phyloP scores from a whole-genome alignment of 2,888 invertebrate species.

The Platyscelio sp. region DNA sequence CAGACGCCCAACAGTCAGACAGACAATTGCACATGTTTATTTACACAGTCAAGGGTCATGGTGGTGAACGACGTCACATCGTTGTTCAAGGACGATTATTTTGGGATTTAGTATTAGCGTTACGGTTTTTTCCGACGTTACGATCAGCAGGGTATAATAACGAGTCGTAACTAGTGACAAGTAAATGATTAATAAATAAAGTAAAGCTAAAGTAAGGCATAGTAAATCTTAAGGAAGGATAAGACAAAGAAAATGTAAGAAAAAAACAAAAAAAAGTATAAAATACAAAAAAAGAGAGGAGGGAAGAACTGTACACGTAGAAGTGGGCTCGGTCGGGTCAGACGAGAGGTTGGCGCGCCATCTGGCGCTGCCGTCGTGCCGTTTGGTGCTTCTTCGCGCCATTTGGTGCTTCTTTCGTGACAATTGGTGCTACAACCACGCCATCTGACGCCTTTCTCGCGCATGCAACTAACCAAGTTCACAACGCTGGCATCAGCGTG shows the following conservation, averaged over 20 bases:
- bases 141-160: slow-evolving; percentile 66
- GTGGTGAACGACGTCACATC: slow-evolving; percentile 55
- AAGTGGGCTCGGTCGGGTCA: too few relatives aligned
- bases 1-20: slow-evolving; percentile 16
- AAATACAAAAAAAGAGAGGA: slow-evolving; percentile 16
- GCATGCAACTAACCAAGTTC: too few relatives aligned
- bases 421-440: too few relatives aligned
- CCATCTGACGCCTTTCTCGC: too few relatives aligned
- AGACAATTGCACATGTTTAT: slow-evolving; percentile 18
- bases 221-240: slow-evolving; percentile 29
- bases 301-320: too few relatives aligned
- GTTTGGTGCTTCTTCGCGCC: too few relatives aligned
- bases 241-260: slow-evolving; percentile 1
- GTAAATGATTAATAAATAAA: slow-evolving; percentile 35
- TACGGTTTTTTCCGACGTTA: slow-evolving; percentile 70
- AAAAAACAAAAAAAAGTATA: slow-evolving; percentile 24
- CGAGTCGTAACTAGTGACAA: slow-evolving; percentile 60
- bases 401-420: too few relatives aligned
- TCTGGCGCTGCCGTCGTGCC: too few relatives aligned
- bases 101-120: slow-evolving; percentile 84
- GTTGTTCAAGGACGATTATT: slow-evolving; percentile 74
- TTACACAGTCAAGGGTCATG: slow-evolving; percentile 13
- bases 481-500: too few relatives aligned
- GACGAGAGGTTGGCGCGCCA: too few relatives aligned
- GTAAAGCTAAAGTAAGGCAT: slow-evolving; percentile 18